A percentile compares a stretch with the other conserved stretches of the same genome.
Evolutionary conservation across 30 jellyfish, hydroid and myxozoan genomes (phyloP).

Genomic region (Rhopilema esculentum): DNA sequence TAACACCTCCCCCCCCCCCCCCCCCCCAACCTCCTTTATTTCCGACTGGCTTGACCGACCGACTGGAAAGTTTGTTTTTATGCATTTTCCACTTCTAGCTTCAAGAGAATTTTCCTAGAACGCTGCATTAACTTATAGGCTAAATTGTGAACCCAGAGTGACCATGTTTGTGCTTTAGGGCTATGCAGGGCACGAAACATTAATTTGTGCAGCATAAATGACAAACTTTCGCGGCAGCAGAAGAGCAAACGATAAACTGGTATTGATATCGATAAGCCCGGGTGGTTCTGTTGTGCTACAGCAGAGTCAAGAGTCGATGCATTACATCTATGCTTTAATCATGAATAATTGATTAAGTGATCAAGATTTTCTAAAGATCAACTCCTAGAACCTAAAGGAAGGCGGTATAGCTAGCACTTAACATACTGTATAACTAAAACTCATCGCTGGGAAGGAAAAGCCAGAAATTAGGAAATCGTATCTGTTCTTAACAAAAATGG

Average conservation of each 20-base stretch:
- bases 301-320: slow-evolving; percentile 27
- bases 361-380: slow-evolving; percentile 41
- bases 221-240: background rate
- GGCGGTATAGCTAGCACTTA: too few species aligned
- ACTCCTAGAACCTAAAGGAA: background rate
- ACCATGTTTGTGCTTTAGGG: background rate
- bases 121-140: background rate
- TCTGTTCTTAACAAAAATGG: background rate
- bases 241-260: slow-evolving; percentile 23
- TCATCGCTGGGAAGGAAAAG: too few species aligned
- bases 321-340: slow-evolving; percentile 45
- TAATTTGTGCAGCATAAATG: background rate
- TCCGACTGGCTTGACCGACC: too few species aligned
- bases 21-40: too few species aligned
- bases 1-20: too few species aligned
- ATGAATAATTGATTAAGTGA: slow-evolving; percentile 49
- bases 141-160: background rate
- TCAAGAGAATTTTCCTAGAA: background rate
- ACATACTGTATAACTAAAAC: too few species aligned
- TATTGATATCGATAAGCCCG: slow-evolving; percentile 8
- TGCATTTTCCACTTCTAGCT: background rate
- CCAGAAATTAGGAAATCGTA: too few species aligned
- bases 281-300: slow-evolving; percentile 16
- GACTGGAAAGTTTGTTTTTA: background rate
- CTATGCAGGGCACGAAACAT: background rate